Evolutionary conservation across 2,888 invertebrate genomes (phyloP).

Genomic region (Bedellia somnulentella): DNA sequence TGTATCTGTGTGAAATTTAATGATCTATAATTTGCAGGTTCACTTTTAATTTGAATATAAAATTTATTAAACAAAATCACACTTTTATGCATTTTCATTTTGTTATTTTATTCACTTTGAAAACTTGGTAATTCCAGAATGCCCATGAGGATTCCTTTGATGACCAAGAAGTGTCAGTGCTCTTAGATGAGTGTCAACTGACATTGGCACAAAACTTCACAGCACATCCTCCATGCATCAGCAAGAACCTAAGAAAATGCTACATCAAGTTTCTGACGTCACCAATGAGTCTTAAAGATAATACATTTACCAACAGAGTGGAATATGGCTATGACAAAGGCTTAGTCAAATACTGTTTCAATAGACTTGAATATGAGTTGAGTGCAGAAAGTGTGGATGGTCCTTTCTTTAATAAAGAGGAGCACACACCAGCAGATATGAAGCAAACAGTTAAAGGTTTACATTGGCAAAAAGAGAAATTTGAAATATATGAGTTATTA

Average conservation of each 20-base stretch:
- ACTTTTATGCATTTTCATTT: too few species aligned
- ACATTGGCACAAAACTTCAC: conserved; percentile 30
- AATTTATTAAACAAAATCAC: too few species aligned
- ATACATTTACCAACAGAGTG: conserved; percentile 32
- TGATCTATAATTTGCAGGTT: too few species aligned
- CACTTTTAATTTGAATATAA: too few species aligned
- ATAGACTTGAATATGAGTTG: conserved; percentile 37
- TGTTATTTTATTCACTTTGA: too few species aligned
- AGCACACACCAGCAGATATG: conserved; percentile 33
- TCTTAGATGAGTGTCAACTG: conserved; percentile 36
- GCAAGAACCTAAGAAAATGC: conserved; percentile 24
- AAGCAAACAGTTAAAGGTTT: conserved; percentile 29
- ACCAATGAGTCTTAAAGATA: conserved; percentile 27
- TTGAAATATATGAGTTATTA: conserved; percentile 39
- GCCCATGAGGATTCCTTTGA: conserved; percentile 32
- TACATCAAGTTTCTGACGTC: conserved; percentile 34
- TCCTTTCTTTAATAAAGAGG: conserved; percentile 27
- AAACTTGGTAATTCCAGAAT: too few species aligned
- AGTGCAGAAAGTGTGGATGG: conserved; percentile 27
- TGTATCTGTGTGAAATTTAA: too few species aligned
- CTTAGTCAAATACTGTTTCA: conserved; percentile 39
- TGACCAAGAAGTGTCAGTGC: conserved; percentile 20
- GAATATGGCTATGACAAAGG: conserved; percentile 29
- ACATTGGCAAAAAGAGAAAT: conserved; percentile 41
- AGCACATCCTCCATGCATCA: conserved; percentile 35